Percentiles rank a stretch among this genome's conserved stretches.
phyloP scores from a whole-genome alignment of 2,797 vertebrate species.

The Leptoclinus maculatus region DNA sequence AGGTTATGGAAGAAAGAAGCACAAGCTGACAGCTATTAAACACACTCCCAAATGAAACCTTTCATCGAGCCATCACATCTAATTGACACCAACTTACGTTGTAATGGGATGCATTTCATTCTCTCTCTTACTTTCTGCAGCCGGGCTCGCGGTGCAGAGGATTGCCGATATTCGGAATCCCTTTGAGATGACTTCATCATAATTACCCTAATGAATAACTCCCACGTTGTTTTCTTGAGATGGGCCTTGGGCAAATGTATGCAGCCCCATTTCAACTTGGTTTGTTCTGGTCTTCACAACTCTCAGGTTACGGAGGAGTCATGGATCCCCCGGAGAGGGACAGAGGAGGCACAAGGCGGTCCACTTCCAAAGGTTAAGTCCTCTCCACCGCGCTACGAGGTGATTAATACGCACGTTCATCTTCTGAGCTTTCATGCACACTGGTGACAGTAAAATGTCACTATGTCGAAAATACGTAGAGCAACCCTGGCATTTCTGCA shows the following conservation, averaged over 20 bases:
- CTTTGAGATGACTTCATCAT: conserved; percentile 52
- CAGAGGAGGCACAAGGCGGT: conserved; percentile 2
- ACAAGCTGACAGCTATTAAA: not conserved
- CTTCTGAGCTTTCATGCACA: conserved; percentile 19
- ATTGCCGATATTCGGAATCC: conserved; percentile 29
- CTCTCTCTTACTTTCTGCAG: not conserved
- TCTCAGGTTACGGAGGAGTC: conserved; percentile 47
- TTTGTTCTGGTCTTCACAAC: conserved; percentile 34
- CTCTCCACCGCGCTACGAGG: not conserved
- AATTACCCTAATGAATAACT: conserved; percentile 71
- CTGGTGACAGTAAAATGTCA: conserved; percentile 28
- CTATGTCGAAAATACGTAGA: conserved; percentile 12
- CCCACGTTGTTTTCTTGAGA: conserved; percentile 45
- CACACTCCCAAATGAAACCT: not conserved
- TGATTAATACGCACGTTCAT: conserved; percentile 42
- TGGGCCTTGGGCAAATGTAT: conserved; percentile 34
- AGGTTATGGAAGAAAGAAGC: not conserved
- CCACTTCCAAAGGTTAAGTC: conserved; percentile 34
- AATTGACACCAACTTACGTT: conserved; percentile 3
- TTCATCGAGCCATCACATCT: not conserved
- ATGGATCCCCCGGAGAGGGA: conserved; percentile 26
- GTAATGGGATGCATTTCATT: not conserved
- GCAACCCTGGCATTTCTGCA: not conserved
- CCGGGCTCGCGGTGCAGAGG: not conserved
- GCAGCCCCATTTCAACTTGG: conserved; percentile 37